Evolutionary conservation across 2,113 vertebrate genomes (phyloP).

Genomic region (Thamnaconus septentrionalis): DNA sequence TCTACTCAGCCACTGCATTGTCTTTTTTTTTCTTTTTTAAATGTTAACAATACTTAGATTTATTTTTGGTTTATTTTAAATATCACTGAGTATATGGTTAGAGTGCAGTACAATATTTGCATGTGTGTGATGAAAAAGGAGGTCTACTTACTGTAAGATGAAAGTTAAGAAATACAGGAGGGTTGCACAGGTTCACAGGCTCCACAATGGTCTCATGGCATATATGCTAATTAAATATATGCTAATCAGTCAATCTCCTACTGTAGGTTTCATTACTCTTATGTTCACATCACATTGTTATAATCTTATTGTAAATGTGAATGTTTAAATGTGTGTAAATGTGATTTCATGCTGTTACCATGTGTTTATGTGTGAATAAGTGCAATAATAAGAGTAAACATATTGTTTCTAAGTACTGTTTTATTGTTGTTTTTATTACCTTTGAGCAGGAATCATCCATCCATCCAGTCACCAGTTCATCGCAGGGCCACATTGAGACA

Average conservation of each 20-base stretch:
- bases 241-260: no score
- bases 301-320: not conserved
- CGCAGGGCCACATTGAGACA: no score
- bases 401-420: not conserved
- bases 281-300: not conserved
- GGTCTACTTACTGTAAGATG: not conserved
- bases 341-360: not conserved
- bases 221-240: no score
- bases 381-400: not conserved
- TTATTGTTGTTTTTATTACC: not conserved
- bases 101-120: constrained; percentile 4
- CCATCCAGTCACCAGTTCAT: no score
- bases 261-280: no score
- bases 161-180: not conserved
- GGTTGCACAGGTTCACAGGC: no score
- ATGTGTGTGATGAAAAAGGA: constrained; percentile 2
- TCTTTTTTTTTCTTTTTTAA: no score
- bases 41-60: not conserved
- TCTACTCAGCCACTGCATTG: no score
- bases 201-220: no score
- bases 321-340: not conserved
- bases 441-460: not conserved
- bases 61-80: not conserved
- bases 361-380: not conserved
- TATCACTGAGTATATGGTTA: not conserved